Evolutionary conservation across 1,140 invertebrate species (phyloP), one percentile per base, ranked within the genome.

Genomic region (Drosophila obscura): DNA sequence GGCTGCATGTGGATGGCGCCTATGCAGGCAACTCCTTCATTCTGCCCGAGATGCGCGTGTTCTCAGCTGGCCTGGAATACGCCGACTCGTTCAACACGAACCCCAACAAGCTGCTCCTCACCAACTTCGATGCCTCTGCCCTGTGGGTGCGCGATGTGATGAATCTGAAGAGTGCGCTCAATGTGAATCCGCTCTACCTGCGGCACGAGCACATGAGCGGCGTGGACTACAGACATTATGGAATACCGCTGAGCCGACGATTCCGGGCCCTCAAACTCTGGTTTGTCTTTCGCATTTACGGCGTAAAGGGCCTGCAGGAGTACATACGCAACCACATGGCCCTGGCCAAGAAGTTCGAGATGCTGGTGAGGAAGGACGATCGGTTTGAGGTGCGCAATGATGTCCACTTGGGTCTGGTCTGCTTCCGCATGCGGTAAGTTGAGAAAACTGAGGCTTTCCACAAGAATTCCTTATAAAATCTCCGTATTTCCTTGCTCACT

Each of bases 1-100:
- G 95, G 95, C 83, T 95, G 13, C 95, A 96, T 83, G 95, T 97
- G 60, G 96, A 95, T 93, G 94, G 95, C 5, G 97, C 97, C 2
- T 98, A 98, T 80, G 97, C 96, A 2, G 97, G 97, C 3, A 96
- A 94, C 73, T 94, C 95, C 0, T 96, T 97, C 78, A 96, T 98
- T 61, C 96, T 97, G 69, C 96, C 96, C 0, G 97, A 98, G 92
- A 94, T 97, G 92, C 93, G 95, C 69, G 93, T 93, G 31, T 92
- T 96, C 28, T 95, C 96, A 88, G 93, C 94, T 65, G 95, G 97
- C 2, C 94, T 98, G 19, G 95, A 97, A 92, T 95, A 96, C 89
- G 97, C 96, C 0, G 96, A 96, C 84, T 98, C 97, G 0, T 96
- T 98, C 90, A 98, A 98, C 84, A 97, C 96, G 1, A 99, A 99